Conservation (phyloP, 2,113 vertebrate genomes). For the Prionailurus viverrinus region DNA sequence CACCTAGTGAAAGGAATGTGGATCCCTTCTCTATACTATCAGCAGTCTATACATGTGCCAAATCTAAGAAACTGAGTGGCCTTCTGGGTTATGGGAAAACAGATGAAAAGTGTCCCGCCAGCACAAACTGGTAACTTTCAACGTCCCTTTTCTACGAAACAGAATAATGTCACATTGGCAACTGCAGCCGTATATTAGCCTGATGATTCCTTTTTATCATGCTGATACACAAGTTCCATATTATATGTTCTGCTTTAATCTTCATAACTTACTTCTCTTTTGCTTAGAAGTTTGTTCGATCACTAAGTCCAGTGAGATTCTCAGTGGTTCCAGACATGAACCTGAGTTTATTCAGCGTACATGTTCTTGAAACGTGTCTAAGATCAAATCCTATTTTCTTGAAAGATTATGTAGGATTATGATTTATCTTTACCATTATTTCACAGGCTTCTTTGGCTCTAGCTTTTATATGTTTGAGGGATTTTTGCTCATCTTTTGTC, state of each 20-base stretch:
- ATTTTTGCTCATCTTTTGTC: not conserved
- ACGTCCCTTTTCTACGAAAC: not conserved
- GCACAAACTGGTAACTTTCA: not conserved
- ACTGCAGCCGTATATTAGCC: not conserved
- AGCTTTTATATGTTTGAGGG: not conserved
- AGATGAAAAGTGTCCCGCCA: not conserved
- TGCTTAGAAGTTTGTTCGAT: not conserved
- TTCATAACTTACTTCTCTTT: not conserved
- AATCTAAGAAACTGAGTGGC: not conserved
- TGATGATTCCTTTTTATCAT: not conserved
- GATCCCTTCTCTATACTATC: not conserved
- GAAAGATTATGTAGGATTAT: not conserved
- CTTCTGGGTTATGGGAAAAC: not conserved
- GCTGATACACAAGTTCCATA: not conserved
- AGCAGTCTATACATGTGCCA: not conserved
- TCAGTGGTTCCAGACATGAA: not conserved
- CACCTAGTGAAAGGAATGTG: not conserved
- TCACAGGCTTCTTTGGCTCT: not conserved
- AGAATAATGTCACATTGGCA: not conserved
- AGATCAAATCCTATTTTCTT: not conserved
- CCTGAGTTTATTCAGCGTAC: not conserved
- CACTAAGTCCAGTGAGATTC: not conserved
- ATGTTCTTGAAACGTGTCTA: not conserved
- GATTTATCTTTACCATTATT: not conserved
- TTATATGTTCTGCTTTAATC: not conserved